These are phyloP conservation scores for Alethe diademata DNA, from an alignment of 2,113 vertebrate genomes.

Conservation along the genomic window DNA sequence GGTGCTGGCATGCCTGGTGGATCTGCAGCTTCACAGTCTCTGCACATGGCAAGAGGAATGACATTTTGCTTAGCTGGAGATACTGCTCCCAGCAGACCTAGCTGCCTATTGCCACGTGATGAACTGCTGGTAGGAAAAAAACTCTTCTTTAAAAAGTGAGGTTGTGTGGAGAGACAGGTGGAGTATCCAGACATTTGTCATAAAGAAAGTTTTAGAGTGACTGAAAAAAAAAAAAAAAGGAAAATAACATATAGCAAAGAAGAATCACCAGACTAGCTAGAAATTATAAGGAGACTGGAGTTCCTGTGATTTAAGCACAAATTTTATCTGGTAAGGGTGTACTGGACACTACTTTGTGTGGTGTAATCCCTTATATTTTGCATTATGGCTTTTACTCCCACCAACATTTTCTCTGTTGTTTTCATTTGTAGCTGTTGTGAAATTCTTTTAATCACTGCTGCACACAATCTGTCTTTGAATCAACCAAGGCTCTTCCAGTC, in stretches of 20 bases:
- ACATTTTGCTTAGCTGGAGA: not conserved
- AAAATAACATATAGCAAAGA: not conserved
- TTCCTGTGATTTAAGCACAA: not conserved
- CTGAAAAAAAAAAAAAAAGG: not conserved
- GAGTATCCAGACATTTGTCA: not conserved
- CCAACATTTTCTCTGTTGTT: accelerated
- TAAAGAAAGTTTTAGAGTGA: not conserved
- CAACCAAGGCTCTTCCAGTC: not conserved
- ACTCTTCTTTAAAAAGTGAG: not conserved
- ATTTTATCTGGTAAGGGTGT: not conserved
- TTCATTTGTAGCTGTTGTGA: not conserved
- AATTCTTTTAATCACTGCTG: not conserved
- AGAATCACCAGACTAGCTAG: not conserved
- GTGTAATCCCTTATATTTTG: not conserved
- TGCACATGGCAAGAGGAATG: slow-evolving; percentile 16
- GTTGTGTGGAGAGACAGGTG: not conserved
- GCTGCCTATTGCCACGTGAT: not conserved
- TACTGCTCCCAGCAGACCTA: not conserved
- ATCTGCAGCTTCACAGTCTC: slow-evolving; percentile 3
- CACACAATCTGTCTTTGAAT: not conserved
- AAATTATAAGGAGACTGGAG: not conserved
- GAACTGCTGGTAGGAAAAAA: not conserved
- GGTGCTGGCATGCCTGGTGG: slow-evolving; percentile 44
- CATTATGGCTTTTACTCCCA: not conserved
- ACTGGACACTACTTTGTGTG: not conserved